Base-by-base conservation (phyloP, 2,113 vertebrate species). In the Lucifuga dentata region DNA sequence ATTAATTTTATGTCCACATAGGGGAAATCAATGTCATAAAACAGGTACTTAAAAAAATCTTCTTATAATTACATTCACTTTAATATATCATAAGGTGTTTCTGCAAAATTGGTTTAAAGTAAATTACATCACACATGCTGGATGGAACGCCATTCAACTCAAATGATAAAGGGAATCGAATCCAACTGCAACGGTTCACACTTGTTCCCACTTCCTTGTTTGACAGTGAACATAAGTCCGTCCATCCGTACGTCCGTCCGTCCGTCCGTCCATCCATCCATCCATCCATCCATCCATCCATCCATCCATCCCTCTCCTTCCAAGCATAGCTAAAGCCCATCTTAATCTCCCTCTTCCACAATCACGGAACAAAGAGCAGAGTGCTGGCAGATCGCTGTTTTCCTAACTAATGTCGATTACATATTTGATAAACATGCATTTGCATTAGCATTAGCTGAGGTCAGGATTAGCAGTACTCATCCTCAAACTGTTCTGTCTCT, bases 351-450 rank as follows among this genome's bases (percentile, higher is more conserved):
- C 87, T 83, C 84, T 73, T 86, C 84, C 81, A 74, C 85, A 81
- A 89, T 90, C 89, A 86, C 76, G 72, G 88, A 90, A 90, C 90
- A 90, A 90, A 89, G 87, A 90, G 86, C 88, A 86, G 80, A 80
- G 81, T 71, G 87, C 86, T 68, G 84, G 84, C 82, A 82, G 72
- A 87, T 76, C 87, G 83, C 85, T 90, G 88, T 90, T 90, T 89
- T 90, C 88, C 74, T 83, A 90, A 88, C 89, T 90, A 89, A 88
- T 88, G 90, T 91, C 86, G 89, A 91, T 90, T 88, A 86, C 86
- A 90, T 86, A 89, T 91, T 89, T 90, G 90, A 91, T 91, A 91
- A 90, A 89, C 89, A 90, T 50, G 86, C 90, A 89, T 89, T 91
- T 85, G 90, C 90, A 90, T 91, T 91, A 90, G 90, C 88, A 86